Conservation (phyloP, 2,888 invertebrate genomes). For the Ophioninae sp. region DNA sequence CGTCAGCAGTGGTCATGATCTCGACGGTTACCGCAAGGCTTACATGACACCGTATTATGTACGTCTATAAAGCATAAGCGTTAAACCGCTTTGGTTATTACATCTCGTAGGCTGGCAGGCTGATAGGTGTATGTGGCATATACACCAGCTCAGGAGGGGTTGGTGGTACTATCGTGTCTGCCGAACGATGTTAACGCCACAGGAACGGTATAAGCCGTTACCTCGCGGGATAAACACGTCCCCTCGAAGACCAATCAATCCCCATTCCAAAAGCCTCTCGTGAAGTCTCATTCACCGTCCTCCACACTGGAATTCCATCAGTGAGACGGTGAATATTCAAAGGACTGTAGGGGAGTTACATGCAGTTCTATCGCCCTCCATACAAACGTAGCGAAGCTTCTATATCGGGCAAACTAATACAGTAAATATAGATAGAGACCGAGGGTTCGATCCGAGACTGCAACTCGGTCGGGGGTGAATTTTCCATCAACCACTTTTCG, state of each 20-base stretch:
- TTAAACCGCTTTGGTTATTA: constrained; percentile 48
- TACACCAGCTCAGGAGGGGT: constrained; percentile 14
- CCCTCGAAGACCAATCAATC: constrained; percentile 54
- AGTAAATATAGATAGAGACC: constrained; percentile 25
- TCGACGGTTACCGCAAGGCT: constrained; percentile 16
- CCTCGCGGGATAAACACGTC: constrained; percentile 38
- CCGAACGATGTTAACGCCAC: constrained; percentile 46
- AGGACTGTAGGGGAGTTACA: constrained; percentile 42
- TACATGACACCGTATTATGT: constrained; percentile 36
- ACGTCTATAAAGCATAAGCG: constrained; percentile 39
- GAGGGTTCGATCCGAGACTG: constrained; percentile 33
- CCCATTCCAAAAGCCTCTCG: constrained; percentile 33
- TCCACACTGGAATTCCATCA: constrained; percentile 58
- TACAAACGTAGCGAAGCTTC: constrained; percentile 29
- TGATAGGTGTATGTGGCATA: neutral
- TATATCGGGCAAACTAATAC: constrained; percentile 55
- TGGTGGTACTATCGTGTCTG: constrained; percentile 38
- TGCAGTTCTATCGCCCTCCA: constrained; percentile 40
- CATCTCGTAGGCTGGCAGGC: constrained; percentile 32
- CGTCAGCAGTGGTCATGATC: constrained; percentile 17
- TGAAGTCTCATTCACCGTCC: constrained; percentile 44
- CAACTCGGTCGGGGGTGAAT: constrained; percentile 40
- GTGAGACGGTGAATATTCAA: constrained; percentile 58
- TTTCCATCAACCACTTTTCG: constrained; percentile 52
- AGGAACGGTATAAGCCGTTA: constrained; percentile 47